phyloP scores from a whole-genome alignment of 2,888 invertebrate species.

The Amorpha juglandis region DNA sequence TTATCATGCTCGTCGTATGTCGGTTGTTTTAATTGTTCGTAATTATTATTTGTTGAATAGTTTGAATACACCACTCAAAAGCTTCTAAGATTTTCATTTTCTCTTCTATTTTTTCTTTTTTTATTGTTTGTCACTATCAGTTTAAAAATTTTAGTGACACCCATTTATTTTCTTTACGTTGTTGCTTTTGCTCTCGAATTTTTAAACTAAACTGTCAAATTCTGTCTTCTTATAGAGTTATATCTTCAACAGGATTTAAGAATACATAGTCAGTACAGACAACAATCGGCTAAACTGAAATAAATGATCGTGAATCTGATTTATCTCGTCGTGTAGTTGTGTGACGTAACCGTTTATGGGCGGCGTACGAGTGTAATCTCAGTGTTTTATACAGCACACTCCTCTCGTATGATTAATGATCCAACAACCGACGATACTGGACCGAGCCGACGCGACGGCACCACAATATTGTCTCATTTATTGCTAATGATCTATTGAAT shows the following conservation, averaged over 20 bases:
- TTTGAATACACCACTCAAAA: neutral
- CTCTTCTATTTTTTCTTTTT: neutral
- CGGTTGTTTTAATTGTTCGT: slow-evolving; percentile 26
- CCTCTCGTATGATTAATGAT: slow-evolving; percentile 73
- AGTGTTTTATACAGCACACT: slow-evolving; percentile 69
- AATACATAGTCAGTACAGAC: neutral
- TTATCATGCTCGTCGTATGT: slow-evolving; percentile 52
- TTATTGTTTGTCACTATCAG: neutral
- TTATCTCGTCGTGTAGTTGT: slow-evolving; percentile 50
- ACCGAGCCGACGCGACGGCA: slow-evolving; percentile 49
- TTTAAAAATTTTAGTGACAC: no score
- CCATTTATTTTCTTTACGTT: no score
- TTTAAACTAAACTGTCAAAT: neutral
- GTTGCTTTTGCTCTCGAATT: no score
- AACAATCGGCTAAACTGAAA: slow-evolving; percentile 29
- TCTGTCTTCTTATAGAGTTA: neutral
- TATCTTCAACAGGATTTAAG: neutral
- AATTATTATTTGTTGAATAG: neutral
- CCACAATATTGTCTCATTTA: slow-evolving; percentile 78
- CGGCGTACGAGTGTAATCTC: slow-evolving; percentile 58
- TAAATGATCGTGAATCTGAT: slow-evolving; percentile 54
- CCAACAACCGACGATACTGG: slow-evolving; percentile 57
- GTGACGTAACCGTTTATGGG: slow-evolving; percentile 68
- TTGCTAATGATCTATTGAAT: slow-evolving; percentile 77
- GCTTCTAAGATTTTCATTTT: neutral